These are phyloP conservation scores for Caenorhabditis elegans DNA, from an alignment of 1,140 invertebrate genomes.

Conservation along the genomic window WBcel235 BX284605.5:8585001-8585500, in stretches of 20 bases:
- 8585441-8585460: too few species aligned
- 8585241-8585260: background rate
- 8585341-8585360: background rate
- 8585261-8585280: background rate
- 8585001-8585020: background rate
- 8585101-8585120: background rate
- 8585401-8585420: too few species aligned
- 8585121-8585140: background rate
- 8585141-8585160: background rate
- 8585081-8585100: background rate
- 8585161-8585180: constrained; percentile 4
- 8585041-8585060: background rate
- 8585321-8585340: too few species aligned
- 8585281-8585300: background rate
- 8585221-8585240: background rate
- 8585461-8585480: too few species aligned
- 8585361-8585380: too few species aligned
- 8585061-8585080: background rate
- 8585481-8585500: too few species aligned
- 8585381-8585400: too few species aligned
- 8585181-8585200: background rate
- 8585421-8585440: too few species aligned
- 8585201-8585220: constrained; percentile 14
- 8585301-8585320: too few species aligned
- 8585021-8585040: background rate